Base-by-base conservation (phyloP, 2,113 vertebrate genomes). In the Laticauda colubrina region DNA sequence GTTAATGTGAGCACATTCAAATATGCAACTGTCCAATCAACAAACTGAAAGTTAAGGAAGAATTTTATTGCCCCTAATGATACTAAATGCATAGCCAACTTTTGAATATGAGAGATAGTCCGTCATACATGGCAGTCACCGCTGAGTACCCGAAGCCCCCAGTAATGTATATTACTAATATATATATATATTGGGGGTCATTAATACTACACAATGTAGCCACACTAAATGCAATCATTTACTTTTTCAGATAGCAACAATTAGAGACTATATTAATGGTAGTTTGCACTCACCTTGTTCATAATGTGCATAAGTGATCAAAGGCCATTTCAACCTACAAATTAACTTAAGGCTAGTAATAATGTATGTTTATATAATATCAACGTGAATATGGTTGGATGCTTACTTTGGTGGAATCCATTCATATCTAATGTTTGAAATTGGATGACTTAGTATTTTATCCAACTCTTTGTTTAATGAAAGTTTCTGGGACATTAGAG, bases 261-360 rank as follows among this genome's bases (percentile, higher is more conserved):
- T 88, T 55, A 59, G 34, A 75, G 51, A 75, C 51, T 88, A 90
- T 87, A 43, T 90, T 87, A 64, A 48, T 43, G 53, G 39, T 85
- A 61, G 59, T 75, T 64, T 94, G 24, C 64, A 18, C 9, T 54
- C 59, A 89, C 57, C 64, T 69, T 56, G 26, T 54, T 85, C 55
- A 85, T 85, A 69, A 89, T 85, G 81, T 69, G 34, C 20, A 85
- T 56, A 91, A 55, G 54, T 91, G 9, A 59, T 91, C 90, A 93
- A 81, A 54, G 51, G 51, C 51, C 57, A 87, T 88, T 87, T 88
- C 85, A 75, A 87, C 39, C 48, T 24, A 75, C 34, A 48, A 57
- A 54, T 91, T 87, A 88, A 53, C 51, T 88, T 54, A 91, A 56
- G 57, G 88, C 20, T 88, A 39, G n/a, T 57, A 55, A 91, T 93